Evolutionary conservation across 2,113 vertebrate genomes (phyloP).

Genomic region (Eurystomus gularis): DNA sequence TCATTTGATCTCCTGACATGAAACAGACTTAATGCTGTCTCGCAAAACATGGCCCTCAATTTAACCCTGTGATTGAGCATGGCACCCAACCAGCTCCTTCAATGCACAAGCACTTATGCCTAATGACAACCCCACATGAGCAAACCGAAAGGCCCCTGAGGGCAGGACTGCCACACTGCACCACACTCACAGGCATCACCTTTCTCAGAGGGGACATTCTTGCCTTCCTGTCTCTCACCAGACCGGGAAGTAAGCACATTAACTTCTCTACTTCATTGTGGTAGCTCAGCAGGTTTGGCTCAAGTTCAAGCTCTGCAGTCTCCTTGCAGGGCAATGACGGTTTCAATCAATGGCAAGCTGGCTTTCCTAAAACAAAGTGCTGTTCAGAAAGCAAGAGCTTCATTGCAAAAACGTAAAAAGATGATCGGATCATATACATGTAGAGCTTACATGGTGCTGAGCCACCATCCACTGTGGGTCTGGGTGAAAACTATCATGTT

Average conservation of each 20-base stretch:
- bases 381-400: background rate
- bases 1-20: background rate
- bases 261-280: slow-evolving; percentile 1
- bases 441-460: background rate
- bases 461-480: background rate
- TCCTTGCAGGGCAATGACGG: background rate
- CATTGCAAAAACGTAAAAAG: background rate
- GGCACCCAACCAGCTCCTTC: background rate
- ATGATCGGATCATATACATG: background rate
- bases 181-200: rapidly evolving
- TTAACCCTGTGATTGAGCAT: background rate
- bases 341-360: slow-evolving; percentile 10
- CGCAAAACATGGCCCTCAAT: background rate
- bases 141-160: background rate
- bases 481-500: background rate
- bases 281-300: slow-evolving; percentile 13
- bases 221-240: background rate
- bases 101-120: background rate
- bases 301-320: background rate
- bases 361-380: background rate
- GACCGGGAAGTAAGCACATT: background rate
- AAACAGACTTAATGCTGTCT: background rate
- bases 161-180: rapidly evolving
- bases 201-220: background rate
- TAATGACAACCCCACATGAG: background rate